Base-by-base conservation (phyloP, 2,797 vertebrate species). In the Merluccius polli region DNA sequence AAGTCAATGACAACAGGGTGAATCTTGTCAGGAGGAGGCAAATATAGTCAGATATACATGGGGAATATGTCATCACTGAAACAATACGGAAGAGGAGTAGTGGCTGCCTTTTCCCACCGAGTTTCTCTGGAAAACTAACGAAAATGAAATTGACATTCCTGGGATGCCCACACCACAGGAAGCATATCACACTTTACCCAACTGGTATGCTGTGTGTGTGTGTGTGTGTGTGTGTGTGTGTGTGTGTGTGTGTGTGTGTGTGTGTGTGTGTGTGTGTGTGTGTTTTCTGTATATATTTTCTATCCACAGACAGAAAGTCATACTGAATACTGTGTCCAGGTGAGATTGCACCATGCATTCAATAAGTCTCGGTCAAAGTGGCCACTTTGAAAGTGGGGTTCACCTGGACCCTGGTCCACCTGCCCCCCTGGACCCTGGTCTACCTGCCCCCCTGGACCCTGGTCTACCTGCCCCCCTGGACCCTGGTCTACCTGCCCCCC, bases 91-190 rank as follows among this genome's bases (percentile, higher is more conserved):
- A 6, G 21, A 24, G 52, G 24, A 59, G 16, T 59, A 59, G 8
- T 8, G n/a, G 21, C 0, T 24, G n/a, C 44, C 52, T 38, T 65
- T 71, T 70, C 29, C 44, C 13, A 30, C 18, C 41, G 59, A n/a
- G 65, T 73, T 77, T 82, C 84, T 81, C 75, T 88, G 87, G 85
- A 83, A 89, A 89, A 88, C 18, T 12, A 18, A 70, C 15, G 85
- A 38, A 44, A 76, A 76, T 10, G 52, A 59, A 24, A 59, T 59
- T 59, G 21, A 59, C 90, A 92, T 93, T 92, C 90, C 89, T 84
- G 79, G 86, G 82, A 88, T 90, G 80, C 84, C 84, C 89, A 80
- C 79, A 82, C 86, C 86, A 87, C 84, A 77, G 89, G 87, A 88
- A 87, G 82, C 71, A 38, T 82, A 78, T 63, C 78, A 85, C 65